phyloP scores from a whole-genome alignment of 2,113 vertebrate genomes.

The Grus americana region DNA sequence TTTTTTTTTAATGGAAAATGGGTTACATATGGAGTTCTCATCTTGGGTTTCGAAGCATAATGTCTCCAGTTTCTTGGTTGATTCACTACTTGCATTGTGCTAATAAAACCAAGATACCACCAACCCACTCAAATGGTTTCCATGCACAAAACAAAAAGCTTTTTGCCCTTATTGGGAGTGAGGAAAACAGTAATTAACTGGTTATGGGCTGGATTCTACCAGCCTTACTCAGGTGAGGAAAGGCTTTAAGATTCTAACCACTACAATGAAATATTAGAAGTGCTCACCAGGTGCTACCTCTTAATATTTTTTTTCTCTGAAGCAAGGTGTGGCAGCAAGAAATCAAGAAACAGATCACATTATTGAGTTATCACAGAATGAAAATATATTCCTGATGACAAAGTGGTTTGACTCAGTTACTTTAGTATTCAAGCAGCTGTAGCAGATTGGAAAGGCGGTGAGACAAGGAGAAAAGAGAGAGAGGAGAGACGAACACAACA shows the following conservation, averaged over 20 bases:
- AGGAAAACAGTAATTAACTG: neutral
- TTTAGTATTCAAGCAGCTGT: conserved; percentile 50
- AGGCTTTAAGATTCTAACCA: neutral
- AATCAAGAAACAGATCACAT: conserved; percentile 25
- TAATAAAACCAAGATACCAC: neutral
- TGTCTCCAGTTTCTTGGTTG: neutral
- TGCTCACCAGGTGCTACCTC: neutral
- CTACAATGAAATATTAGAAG: neutral
- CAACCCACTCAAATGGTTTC: neutral
- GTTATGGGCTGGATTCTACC: neutral
- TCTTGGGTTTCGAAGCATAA: neutral
- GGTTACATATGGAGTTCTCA: neutral
- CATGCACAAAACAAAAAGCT: neutral
- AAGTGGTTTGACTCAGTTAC: conserved; percentile 45
- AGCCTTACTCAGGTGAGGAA: neutral
- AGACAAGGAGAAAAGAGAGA: conserved; percentile 52
- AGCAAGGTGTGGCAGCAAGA: neutral
- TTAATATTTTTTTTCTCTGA: neutral
- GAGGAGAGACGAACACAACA: neutral
- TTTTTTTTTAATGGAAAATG: neutral
- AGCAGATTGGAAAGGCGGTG: conserved; percentile 38
- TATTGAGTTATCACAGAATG: conserved; percentile 38
- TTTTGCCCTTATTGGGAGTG: neutral
- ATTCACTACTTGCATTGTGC: neutral
- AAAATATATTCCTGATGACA: conserved; percentile 37